These are phyloP conservation scores for Uromys caudimaculatus DNA, from an alignment of 2,797 vertebrate genomes.

Conservation along the genomic window DNA sequence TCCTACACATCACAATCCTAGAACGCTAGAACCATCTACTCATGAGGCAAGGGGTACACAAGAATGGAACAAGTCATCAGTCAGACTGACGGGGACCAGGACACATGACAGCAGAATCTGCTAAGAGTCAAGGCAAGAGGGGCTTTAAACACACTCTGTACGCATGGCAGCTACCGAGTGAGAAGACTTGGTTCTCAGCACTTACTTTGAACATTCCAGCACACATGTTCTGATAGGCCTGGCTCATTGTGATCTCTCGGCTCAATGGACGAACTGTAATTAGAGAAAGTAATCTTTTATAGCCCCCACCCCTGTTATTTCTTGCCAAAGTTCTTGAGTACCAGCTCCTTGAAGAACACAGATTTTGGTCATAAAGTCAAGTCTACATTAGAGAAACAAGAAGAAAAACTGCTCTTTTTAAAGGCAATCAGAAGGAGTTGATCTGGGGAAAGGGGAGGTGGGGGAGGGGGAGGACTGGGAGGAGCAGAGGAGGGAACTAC, in stretches of 20 bases:
- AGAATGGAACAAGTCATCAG: neutral
- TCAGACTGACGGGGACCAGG: neutral
- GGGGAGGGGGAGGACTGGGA: neutral
- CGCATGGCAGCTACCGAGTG: neutral
- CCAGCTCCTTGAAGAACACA: neutral
- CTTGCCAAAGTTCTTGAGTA: constrained; percentile 37
- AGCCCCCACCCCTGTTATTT: constrained; percentile 18
- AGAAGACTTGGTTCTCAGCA: neutral
- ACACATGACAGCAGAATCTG: neutral
- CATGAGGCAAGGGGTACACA: neutral
- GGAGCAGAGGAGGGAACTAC: neutral
- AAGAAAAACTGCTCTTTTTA: neutral
- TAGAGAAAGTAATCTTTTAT: constrained; percentile 55
- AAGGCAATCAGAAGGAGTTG: neutral
- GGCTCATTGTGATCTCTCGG: constrained; percentile 99
- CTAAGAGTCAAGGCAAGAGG: constrained; percentile 5
- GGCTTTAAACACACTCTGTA: neutral
- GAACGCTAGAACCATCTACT: neutral
- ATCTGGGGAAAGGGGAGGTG: neutral
- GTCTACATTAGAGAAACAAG: neutral
- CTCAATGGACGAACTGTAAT: constrained; percentile 95
- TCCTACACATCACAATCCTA: neutral
- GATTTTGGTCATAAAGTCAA: constrained; percentile 30
- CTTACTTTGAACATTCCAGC: constrained; percentile 99
- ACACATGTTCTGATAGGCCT: constrained; percentile 99